These are phyloP conservation scores for Enteromius paludinosus DNA, from an alignment of 2,797 vertebrate species.

Conservation along the genomic window DNA sequence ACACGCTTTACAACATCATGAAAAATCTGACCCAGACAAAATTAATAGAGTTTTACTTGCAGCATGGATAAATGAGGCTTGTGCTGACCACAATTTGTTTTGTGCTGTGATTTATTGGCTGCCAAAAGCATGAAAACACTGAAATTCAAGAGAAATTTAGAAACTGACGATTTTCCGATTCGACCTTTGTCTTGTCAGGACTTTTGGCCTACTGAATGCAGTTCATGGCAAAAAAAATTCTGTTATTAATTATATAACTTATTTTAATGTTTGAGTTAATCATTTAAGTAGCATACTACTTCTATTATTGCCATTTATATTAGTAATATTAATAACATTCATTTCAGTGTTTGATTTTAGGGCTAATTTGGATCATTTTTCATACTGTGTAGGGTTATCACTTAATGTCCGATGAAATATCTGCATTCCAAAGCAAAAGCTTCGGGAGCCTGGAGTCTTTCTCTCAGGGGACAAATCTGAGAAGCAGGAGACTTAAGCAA, in stretches of 20 bases:
- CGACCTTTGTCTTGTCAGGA: background rate
- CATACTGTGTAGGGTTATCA: background rate
- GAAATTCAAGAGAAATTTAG: constrained; percentile 1
- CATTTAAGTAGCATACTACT: background rate
- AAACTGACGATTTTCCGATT: background rate
- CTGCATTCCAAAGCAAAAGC: constrained; percentile 1
- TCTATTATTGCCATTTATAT: background rate
- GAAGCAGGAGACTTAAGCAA: constrained; percentile 18
- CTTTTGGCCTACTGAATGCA: background rate
- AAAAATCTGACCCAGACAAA: background rate
- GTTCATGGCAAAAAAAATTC: background rate
- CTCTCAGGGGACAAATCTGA: constrained; percentile 15
- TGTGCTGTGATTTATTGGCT: constrained; percentile 15
- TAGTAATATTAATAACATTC: background rate
- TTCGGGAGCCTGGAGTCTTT: background rate
- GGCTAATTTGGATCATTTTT: background rate
- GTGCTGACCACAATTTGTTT: background rate
- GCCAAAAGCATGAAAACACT: constrained; percentile 8
- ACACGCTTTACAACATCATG: background rate
- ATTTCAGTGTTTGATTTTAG: background rate
- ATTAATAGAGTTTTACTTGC: background rate
- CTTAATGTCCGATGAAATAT: constrained; percentile 6
- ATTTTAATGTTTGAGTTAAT: background rate
- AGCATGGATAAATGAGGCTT: constrained; percentile 10
- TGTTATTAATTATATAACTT: background rate